phyloP scores from a whole-genome alignment of 2,113 vertebrate genomes.

The Ageneiosus marmoratus region DNA sequence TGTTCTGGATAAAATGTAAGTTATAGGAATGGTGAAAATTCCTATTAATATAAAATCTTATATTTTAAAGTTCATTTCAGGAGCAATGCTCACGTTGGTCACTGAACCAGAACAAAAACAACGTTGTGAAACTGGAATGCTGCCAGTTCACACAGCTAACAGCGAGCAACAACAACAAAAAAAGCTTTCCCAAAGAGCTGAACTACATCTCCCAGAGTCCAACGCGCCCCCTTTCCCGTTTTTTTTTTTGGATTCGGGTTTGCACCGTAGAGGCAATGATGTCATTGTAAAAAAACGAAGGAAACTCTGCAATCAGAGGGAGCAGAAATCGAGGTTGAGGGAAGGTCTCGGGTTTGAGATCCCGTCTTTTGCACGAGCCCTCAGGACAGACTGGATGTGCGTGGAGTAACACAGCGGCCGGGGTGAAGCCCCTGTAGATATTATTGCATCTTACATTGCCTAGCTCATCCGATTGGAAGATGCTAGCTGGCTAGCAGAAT shows the following conservation, averaged over 20 bases:
- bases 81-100: too few species aligned
- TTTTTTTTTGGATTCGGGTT: conserved; percentile 34
- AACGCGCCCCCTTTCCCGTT: neutral
- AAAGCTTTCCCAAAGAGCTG: neutral
- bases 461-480: neutral
- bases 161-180: too few species aligned
- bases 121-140: too few species aligned
- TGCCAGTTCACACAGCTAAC: neutral
- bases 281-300: conserved; percentile 63
- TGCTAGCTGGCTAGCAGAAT: conserved; percentile 36
- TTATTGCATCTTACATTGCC: too few species aligned
- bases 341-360: conserved; percentile 56
- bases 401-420: conserved; percentile 58
- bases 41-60: too few species aligned
- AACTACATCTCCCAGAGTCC: conserved; percentile 57
- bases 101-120: too few species aligned
- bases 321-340: conserved; percentile 54
- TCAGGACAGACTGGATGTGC: conserved; percentile 69
- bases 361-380: conserved; percentile 48
- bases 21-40: too few species aligned
- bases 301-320: conserved; percentile 59
- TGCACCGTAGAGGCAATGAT: conserved; percentile 57
- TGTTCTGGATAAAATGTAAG: too few species aligned
- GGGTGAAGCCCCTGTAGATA: conserved; percentile 65
- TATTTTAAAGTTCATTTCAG: too few species aligned